Percentiles rank a stretch among this genome's conserved stretches.
Evolutionary conservation across 2,888 invertebrate species (phyloP).

Genomic region (Phengaris arion): DNA sequence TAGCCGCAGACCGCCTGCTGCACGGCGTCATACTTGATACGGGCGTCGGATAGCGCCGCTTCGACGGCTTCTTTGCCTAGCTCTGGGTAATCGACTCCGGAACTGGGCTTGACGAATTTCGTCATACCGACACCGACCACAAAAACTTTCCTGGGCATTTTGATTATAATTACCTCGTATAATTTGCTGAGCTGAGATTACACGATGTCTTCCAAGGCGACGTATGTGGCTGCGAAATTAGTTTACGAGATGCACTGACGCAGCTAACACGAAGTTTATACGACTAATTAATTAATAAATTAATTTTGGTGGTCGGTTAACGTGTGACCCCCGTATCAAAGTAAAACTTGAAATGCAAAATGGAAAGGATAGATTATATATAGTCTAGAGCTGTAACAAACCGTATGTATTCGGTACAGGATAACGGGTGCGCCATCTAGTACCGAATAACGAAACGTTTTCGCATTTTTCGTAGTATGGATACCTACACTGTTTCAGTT

Average conservation of each 20-base stretch:
- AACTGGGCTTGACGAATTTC: constrained; percentile 97
- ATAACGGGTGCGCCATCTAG: no score
- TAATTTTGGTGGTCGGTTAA: background rate
- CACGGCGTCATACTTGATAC: constrained; percentile 85
- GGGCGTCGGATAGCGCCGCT: constrained; percentile 92
- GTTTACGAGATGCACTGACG: constrained; percentile 16
- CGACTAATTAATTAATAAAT: background rate
- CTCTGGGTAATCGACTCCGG: constrained; percentile 94
- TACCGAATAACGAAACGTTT: no score
- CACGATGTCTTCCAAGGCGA: constrained; percentile 7
- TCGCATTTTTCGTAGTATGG: no score
- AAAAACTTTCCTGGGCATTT: constrained; percentile 84
- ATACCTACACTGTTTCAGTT: no score
- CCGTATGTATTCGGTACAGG: no score
- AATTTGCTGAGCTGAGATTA: constrained; percentile 33
- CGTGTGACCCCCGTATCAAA: constrained; percentile 17
- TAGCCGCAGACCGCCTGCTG: constrained; percentile 96
- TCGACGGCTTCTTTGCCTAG: constrained; percentile 95
- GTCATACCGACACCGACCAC: constrained; percentile 99
- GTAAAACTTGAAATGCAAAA: constrained; percentile 30
- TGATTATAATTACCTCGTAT: constrained; percentile 67
- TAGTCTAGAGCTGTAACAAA: no score
- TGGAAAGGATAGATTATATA: constrained; percentile 9
- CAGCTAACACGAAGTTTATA: background rate
- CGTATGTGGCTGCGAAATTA: background rate